A percentile compares a stretch with the other conserved stretches of the same genome.
Conservation (phyloP, 92 coral and sea anemone species). For the Porites rus region DNA sequence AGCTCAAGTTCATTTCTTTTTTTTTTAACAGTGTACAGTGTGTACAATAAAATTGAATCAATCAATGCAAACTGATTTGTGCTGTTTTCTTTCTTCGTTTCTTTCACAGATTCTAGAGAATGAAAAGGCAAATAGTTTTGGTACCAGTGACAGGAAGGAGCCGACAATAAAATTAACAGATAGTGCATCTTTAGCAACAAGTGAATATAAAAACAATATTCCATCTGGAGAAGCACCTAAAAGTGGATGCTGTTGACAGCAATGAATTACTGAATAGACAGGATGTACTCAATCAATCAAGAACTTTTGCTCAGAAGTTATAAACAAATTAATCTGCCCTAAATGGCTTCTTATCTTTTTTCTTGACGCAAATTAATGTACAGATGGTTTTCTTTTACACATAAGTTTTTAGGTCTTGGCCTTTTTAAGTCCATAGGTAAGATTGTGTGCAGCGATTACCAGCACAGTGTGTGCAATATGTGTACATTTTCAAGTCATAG, state of each 20-base stretch:
- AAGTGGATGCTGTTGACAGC: slow-evolving; percentile 70
- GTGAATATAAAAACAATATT: slow-evolving; percentile 12
- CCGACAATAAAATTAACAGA: slow-evolving; percentile 70
- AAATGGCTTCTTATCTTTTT: no score
- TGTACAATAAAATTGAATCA: not conserved
- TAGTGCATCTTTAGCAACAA: slow-evolving; percentile 12
- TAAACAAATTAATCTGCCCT: not conserved
- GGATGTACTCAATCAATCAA: no score
- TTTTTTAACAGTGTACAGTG: no score
- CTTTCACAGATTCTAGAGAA: slow-evolving; percentile 87
- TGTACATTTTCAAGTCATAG: no score
- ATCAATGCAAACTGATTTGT: not conserved
- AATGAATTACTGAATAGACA: not conserved
- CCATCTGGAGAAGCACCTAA: slow-evolving; percentile 55
- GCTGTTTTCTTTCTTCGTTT: not conserved
- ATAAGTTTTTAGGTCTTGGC: no score
- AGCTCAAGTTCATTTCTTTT: no score
- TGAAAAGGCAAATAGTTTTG: slow-evolving; percentile 81
- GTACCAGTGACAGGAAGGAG: slow-evolving; percentile 77
- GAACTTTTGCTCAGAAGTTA: not conserved
- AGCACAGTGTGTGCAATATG: no score
- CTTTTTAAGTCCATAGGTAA: no score
- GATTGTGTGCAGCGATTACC: no score
- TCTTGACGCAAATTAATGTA: no score
- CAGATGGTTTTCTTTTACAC: no score